Evolutionary conservation across 2,797 vertebrate genomes (phyloP).

Genomic region (Myotis myotis): DNA sequence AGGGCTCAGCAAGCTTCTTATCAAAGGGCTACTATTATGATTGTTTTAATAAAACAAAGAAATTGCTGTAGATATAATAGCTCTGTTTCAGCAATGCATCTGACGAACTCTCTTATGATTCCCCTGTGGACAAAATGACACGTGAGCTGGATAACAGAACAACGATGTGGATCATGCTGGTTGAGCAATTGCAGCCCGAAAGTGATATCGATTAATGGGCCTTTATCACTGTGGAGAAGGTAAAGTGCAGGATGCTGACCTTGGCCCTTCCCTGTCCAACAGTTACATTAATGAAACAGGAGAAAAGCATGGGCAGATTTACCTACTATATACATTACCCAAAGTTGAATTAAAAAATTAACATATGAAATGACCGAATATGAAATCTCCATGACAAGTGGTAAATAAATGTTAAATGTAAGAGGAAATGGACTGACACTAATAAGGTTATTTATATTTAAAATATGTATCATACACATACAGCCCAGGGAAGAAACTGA

Average conservation of each 20-base stretch:
- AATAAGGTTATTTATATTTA: not conserved
- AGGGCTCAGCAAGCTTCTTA: not conserved
- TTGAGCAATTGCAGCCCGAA: not conserved
- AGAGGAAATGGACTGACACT: not conserved
- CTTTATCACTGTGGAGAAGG: not conserved
- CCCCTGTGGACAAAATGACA: not conserved
- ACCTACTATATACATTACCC: not conserved
- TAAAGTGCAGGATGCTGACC: not conserved
- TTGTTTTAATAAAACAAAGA: not conserved
- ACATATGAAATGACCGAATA: not conserved
- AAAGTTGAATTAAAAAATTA: not conserved
- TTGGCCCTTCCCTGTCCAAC: not conserved
- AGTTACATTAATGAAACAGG: not conserved
- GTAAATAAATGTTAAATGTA: not conserved
- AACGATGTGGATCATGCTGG: not conserved
- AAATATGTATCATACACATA: not conserved
- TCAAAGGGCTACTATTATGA: not conserved
- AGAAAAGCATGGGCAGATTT: not conserved
- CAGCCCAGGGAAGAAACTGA: not conserved
- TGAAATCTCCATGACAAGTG: not conserved
- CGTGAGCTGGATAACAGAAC: not conserved
- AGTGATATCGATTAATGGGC: not conserved
- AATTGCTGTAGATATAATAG: not conserved
- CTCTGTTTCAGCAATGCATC: not conserved
- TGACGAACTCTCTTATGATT: not conserved